Evolutionary conservation across 2,888 invertebrate species (phyloP).

Genomic region (Limnephilus auricula): DNA sequence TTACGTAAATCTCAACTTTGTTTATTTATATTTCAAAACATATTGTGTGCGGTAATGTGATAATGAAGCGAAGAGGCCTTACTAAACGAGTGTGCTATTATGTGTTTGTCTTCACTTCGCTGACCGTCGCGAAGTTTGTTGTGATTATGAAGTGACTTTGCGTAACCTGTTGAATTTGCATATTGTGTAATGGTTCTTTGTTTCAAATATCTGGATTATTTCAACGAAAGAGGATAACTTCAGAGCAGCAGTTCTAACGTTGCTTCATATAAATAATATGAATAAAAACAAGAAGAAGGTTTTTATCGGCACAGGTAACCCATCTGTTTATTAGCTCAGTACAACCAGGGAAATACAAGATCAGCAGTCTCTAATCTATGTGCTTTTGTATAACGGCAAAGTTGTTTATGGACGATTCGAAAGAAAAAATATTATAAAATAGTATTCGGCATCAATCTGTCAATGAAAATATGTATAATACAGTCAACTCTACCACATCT

Average conservation of each 20-base stretch:
- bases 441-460: not conserved
- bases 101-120: not conserved
- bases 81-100: not conserved
- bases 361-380: not conserved
- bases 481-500: too few species aligned
- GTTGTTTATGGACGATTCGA: not conserved
- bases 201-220: not conserved
- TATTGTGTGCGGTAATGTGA: not conserved
- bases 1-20: not conserved
- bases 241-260: not conserved
- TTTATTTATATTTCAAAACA: not conserved
- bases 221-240: not conserved
- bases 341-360: constrained; percentile 40
- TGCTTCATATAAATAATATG: constrained; percentile 27
- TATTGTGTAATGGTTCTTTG: constrained; percentile 2
- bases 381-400: not conserved
- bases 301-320: constrained; percentile 25
- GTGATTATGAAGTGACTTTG: not conserved
- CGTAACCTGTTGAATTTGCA: not conserved
- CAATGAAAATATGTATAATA: too few species aligned
- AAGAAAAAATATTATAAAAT: constrained; percentile 11
- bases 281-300: not conserved
- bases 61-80: not conserved
- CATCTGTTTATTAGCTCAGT: not conserved
- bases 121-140: not conserved